Base-by-base conservation (phyloP, 2,888 invertebrate species). In the Lepidocyrtinus sp. region DNA sequence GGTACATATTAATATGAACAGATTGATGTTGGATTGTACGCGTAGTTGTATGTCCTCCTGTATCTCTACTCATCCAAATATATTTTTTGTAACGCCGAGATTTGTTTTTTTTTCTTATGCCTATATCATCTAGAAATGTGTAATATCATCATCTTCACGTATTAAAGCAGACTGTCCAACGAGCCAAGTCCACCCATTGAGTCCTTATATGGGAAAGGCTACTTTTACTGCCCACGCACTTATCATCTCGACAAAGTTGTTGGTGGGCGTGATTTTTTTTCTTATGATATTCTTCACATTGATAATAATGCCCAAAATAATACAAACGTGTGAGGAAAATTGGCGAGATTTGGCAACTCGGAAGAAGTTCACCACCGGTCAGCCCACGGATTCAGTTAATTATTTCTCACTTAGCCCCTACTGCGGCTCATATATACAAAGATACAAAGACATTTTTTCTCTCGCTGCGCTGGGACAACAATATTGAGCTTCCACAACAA, bases 141-240 rank as follows among this genome's bases (percentile, higher is more conserved):
- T 65, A 65, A 26, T 63, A 63, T 19, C 27, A 25, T 45, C 15
- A 17, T 50, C 12, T 50, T n/a, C 50, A 50, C 36, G 36, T 36
- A 50, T 15, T 50, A 17, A 71, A 72, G 69, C 72, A 73, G 70
- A 62, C 69, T 21, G 59, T 21, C 3, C 59, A 59, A 59, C 59
- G 63, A 76, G 78, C 79, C 83, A 86, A 86, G 86, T 86, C 87
- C 87, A 86, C 87, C 87, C 87, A 86, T 84, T 86, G 81, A 82
- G 82, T 84, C 86, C 86, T 86, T 87, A 85, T 87, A 85, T 85
- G 87, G 87, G 65, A 77, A 87, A 84, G 85, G 87, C 87, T 85
- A 87, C 87, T 87, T 87, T 87, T 84, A 50, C 87, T 81, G 70
- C 87, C 87, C 79, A 87, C 87, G 85, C 87, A 85, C 75, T 76